Percentiles rank a stretch among this genome's conserved stretches.
Conservation (phyloP, 2,113 vertebrate genomes). For the Laticauda laticaudata region DNA sequence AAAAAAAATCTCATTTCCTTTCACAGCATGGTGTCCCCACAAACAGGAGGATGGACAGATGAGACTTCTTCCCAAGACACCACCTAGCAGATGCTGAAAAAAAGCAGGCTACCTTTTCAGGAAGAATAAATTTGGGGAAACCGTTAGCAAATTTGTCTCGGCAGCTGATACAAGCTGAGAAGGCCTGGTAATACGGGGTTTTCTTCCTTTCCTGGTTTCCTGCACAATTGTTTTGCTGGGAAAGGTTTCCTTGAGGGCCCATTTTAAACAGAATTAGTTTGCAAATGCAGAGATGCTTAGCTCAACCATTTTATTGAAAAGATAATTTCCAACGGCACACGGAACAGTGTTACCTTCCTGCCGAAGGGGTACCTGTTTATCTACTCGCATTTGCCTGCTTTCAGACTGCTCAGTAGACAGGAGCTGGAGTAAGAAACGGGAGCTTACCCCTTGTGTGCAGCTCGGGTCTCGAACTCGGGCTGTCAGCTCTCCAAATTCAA, state of each 20-base stretch:
- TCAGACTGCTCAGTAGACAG: too few relatives aligned
- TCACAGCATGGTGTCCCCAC: not conserved
- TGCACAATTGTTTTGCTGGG: not conserved
- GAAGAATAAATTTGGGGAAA: not conserved
- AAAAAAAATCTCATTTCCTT: not conserved
- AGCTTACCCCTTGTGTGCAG: too few relatives aligned
- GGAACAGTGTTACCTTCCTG: too few relatives aligned
- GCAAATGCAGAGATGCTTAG: not conserved
- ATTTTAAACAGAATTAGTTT: not conserved
- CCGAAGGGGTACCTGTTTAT: too few relatives aligned
- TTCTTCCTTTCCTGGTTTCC: accelerated
- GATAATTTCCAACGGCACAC: too few relatives aligned
- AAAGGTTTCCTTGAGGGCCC: not conserved
- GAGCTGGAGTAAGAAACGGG: too few relatives aligned
- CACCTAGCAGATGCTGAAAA: not conserved
- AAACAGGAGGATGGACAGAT: not conserved
- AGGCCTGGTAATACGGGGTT: too few relatives aligned
- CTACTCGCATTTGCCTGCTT: too few relatives aligned
- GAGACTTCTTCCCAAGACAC: not conserved
- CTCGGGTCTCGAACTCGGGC: too few relatives aligned
- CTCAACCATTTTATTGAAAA: not conserved
- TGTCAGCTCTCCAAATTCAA: too few relatives aligned
- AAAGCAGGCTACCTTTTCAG: not conserved
- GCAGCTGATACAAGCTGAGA: not conserved
- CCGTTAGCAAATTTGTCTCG: not conserved